Evolutionary conservation across 2,888 invertebrate genomes (phyloP).

Genomic region (Merodon equestris): DNA sequence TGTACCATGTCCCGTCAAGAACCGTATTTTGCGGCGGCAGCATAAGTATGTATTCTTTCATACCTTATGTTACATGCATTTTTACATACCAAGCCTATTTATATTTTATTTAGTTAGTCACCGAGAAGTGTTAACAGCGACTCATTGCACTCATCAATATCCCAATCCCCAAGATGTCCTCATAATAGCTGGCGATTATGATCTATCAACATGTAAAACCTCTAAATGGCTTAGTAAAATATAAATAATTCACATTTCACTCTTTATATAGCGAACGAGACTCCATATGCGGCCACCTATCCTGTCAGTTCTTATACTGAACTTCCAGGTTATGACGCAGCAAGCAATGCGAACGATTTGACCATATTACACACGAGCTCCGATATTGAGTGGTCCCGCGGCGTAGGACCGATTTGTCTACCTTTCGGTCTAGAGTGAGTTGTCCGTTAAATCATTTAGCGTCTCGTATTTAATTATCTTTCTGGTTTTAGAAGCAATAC

Average conservation of each 20-base stretch:
- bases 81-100: no score
- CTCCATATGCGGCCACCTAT: constrained; percentile 77
- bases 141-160: constrained; percentile 78
- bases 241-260: background rate
- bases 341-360: constrained; percentile 79
- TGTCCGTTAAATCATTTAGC: no score
- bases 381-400: constrained; percentile 79
- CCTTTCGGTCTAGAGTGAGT: constrained; percentile 79
- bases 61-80: no score
- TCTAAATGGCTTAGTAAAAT: background rate
- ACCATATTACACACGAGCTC: constrained; percentile 78
- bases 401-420: constrained; percentile 82
- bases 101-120: constrained; percentile 74
- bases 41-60: constrained; percentile 77
- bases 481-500: constrained; percentile 48
- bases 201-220: constrained; percentile 76
- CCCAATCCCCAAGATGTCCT: constrained; percentile 72
- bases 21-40: constrained; percentile 79
- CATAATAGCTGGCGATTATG: constrained; percentile 81
- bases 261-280: constrained; percentile 35
- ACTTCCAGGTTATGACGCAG: constrained; percentile 71
- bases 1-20: constrained; percentile 75
- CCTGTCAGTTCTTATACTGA: constrained; percentile 73
- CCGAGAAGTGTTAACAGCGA: constrained; percentile 80
- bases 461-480: no score